Percentiles rank a stretch among this genome's conserved stretches.
Evolutionary conservation across 2,888 invertebrate genomes (phyloP).

Genomic region (Cerastoderma edule): DNA sequence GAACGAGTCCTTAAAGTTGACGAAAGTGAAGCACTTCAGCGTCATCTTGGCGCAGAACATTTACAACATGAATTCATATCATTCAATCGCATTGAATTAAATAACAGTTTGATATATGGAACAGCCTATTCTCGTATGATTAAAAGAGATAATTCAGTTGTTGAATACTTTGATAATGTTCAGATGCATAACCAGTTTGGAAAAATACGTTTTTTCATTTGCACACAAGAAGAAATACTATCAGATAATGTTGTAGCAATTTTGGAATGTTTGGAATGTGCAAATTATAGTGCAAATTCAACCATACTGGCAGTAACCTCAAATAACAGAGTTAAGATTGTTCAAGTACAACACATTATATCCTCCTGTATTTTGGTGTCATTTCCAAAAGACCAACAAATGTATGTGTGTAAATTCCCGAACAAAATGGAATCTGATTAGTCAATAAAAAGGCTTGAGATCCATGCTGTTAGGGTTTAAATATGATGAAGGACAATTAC

Average conservation of each 20-base stretch:
- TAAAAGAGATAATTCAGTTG: slow-evolving; percentile 16
- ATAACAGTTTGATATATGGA: slow-evolving; percentile 15
- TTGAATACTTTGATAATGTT: slow-evolving; percentile 8
- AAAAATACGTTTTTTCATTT: slow-evolving; percentile 17
- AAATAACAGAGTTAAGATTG: too few species aligned
- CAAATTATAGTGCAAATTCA: too few species aligned
- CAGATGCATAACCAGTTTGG: slow-evolving; percentile 9
- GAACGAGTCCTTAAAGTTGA: neutral
- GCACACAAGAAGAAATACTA: slow-evolving; percentile 1
- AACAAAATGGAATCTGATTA: too few species aligned
- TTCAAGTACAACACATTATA: too few species aligned
- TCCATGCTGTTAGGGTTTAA: too few species aligned
- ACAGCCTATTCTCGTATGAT: slow-evolving; percentile 15
- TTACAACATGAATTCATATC: neutral
- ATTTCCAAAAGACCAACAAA: too few species aligned
- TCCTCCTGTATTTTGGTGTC: too few species aligned
- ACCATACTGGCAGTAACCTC: too few species aligned
- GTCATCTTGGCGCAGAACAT: neutral
- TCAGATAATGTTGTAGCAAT: slow-evolving; percentile 11
- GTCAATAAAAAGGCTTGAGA: too few species aligned
- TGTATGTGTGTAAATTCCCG: too few species aligned
- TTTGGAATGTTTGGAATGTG: slow-evolving; percentile 14
- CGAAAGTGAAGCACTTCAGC: neutral
- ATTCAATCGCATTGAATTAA: slow-evolving; percentile 10
- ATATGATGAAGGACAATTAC: too few species aligned